Base-by-base conservation (phyloP, 1,140 invertebrate species). In the Cyclargus thomasi region DNA sequence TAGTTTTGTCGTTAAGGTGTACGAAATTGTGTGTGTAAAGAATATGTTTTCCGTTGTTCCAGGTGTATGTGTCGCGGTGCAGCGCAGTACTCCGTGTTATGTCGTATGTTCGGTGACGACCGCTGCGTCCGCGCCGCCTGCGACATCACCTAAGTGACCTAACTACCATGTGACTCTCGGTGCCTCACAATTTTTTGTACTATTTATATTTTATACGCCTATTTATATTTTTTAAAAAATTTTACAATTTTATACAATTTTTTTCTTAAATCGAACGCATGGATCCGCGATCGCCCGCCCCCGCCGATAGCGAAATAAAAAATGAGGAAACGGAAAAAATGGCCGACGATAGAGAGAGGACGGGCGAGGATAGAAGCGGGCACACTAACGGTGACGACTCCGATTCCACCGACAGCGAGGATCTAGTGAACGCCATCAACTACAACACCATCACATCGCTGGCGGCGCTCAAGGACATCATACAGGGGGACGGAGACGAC, bases 391-490 rank as follows among this genome's bases (percentile, higher is more conserved):
- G 76, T n/a, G 78, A 76, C 8, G 71, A 70, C 55, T 74, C 87
- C 59, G 92, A 91, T 73, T 93, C 94, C 70, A 93, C 94, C 69
- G 94, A 94, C 72, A 88, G 85, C 67, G 92, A 93, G 73, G 93
- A 94, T 74, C 86, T 94, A 53, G 91, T 93, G 7, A 92, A 93
- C 20, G 92, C 93, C 36, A 93, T 94, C 47, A 94, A 94, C 81
- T 93, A 94, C 79, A 94, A 94, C 74, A 94, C 93, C 4, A 94
- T 94, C 68, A 92, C 92, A 64, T 94, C 94, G 11, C 76, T 94
- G 71, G 92, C 93, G 10, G 94, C 93, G 16, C 91, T 94, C 21
- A 94, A 94, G 78, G 94, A 94, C 76, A 93, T 94, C 83, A 88
- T 94, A 14, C 93, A 93, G 74, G 92, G 91, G 23, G 92, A 92